Base-by-base conservation (phyloP, 2,888 invertebrate genomes). In the Omphaloscelis lunosa region DNA sequence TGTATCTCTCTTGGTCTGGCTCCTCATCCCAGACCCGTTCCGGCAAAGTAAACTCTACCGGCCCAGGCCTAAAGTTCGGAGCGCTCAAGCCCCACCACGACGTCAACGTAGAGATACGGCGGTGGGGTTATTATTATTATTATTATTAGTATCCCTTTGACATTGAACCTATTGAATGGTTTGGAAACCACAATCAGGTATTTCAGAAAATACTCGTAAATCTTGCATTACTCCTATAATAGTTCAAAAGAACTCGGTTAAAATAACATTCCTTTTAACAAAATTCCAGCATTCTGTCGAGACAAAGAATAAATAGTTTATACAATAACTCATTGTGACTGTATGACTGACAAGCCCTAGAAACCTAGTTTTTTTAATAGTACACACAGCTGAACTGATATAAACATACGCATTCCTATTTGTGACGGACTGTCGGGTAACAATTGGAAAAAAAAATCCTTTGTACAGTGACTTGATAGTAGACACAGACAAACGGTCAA, bases 361-460 rank as follows among this genome's bases (percentile, higher is more conserved):
- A 77, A 79, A 88, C 86, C 89, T 58, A 89, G 67, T 82, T 85
- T 77, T 77, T 86, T 75, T 75, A 74, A 77, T 79, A 72, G 79
- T 59, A 56, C 34, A 41, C 34, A 75, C 79, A 78, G 87, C 76
- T 88, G 85, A 56, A n/a, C n/a, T 39, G 20, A 12, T 53, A n/a
- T 75, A 81, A 79, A 84, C 75, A 77, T 0, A 39, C 11, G 6
- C 41, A 73, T 75, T 69, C 27, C 58, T 67, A 56, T 69, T 72
- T 75, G 34, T 61, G 73, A 66, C 39, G 41, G 61, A 63, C 53
- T 65, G 20, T 34, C 27, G 3, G 20, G 61, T 74, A 8, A 45
- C n/a, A 23, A 17, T 39, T 34, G 23, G 11, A 34, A 34, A 5
- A 34, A 34, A 34, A 34, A 34, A 34, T 61, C 20, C 29, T 29